Percentiles rank a stretch among this genome's conserved stretches.
Evolutionary conservation across 1,140 invertebrate genomes (phyloP).

Genomic region (Drosophila malerkotliana): DNA sequence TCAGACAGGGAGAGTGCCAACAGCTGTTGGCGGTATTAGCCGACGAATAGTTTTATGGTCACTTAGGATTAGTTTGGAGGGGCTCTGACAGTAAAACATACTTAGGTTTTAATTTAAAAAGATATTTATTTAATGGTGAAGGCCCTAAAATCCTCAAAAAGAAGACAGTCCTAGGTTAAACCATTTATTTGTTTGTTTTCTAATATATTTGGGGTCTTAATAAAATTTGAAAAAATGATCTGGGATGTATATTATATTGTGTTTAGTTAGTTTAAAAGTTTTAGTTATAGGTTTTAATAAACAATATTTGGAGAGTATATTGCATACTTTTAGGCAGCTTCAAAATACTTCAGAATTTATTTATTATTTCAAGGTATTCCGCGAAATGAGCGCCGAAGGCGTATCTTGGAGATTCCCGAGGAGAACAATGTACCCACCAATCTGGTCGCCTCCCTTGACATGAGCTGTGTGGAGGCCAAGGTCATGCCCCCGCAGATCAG

Average conservation of each 20-base stretch:
- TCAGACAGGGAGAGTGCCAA: background rate
- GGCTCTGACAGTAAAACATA: background rate
- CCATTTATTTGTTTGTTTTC: no score
- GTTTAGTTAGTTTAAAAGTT: no score
- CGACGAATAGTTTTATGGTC: slow-evolving; percentile 12
- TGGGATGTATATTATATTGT: no score
- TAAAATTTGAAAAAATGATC: no score
- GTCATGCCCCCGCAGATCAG: slow-evolving; percentile 67
- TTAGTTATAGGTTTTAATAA: no score
- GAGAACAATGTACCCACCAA: slow-evolving; percentile 48
- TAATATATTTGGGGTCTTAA: background rate
- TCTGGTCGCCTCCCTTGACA: slow-evolving; percentile 58
- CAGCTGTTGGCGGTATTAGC: slow-evolving; percentile 33
- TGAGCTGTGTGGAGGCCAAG: slow-evolving; percentile 69
- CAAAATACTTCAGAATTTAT: background rate
- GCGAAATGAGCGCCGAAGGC: slow-evolving; percentile 44
- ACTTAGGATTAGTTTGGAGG: slow-evolving; percentile 53
- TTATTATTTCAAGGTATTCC: background rate
- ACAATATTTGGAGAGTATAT: no score
- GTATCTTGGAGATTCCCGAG: slow-evolving; percentile 58
- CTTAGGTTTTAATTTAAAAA: background rate
- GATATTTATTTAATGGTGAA: background rate
- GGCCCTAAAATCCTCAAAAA: background rate
- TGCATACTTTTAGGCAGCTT: slow-evolving; percentile 1
- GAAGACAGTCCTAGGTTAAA: background rate